Evolutionary conservation across 2,888 invertebrate species (phyloP).

Genomic region (Nasonia oneida): DNA sequence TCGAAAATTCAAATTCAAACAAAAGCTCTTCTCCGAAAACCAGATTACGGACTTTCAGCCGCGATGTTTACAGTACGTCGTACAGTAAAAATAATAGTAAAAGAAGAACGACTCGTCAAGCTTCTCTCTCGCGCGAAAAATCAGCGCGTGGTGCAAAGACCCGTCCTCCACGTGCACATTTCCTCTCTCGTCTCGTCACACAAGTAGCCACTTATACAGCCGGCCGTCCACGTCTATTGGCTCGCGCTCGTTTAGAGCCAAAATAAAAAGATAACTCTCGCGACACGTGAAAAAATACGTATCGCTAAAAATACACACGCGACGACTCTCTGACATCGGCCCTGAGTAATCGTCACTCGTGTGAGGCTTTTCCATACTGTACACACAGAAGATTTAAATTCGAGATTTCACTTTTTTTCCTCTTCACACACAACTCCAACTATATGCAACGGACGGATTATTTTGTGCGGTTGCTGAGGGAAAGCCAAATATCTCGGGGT

Average conservation of each 20-base stretch:
- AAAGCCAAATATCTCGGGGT: slow-evolving; percentile 11
- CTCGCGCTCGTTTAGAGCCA: background rate
- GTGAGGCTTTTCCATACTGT: background rate
- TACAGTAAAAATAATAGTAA: slow-evolving; percentile 24
- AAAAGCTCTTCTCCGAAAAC: slow-evolving; percentile 40
- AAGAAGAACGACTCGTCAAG: background rate
- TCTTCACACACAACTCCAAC: background rate
- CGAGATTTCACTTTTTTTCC: background rate
- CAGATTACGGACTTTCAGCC: slow-evolving; percentile 15
- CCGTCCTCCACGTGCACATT: background rate
- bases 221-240: background rate
- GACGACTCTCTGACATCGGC: background rate
- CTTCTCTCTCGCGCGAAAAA: slow-evolving; percentile 2
- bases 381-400: background rate
- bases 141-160: slow-evolving; percentile 38
- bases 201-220: slow-evolving; percentile 16
- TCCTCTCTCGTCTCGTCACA: background rate
- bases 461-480: background rate
- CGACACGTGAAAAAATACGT: slow-evolving; percentile 14
- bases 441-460: background rate
- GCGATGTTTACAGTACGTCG: slow-evolving; percentile 30
- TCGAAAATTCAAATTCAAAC: background rate
- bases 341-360: background rate
- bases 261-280: background rate
- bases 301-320: background rate